Evolutionary conservation across 2,113 vertebrate species (phyloP).

Genomic region (Hirundichthys speculiger): DNA sequence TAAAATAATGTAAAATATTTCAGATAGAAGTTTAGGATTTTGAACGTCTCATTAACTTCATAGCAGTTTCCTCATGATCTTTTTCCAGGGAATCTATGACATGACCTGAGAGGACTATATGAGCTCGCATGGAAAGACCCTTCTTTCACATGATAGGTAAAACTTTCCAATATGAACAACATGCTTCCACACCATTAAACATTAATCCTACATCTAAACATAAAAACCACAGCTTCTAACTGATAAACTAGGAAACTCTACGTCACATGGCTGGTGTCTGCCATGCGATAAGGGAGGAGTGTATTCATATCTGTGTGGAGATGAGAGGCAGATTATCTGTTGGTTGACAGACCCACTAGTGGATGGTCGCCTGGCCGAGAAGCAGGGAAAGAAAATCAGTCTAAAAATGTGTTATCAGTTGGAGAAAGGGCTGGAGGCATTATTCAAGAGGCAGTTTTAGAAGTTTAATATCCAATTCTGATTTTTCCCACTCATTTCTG

Average conservation of each 20-base stretch:
- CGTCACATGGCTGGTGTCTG: conserved; percentile 23
- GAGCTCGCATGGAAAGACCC: neutral
- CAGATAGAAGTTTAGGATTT: neutral
- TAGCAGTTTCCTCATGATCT: no score
- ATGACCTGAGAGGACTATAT: neutral
- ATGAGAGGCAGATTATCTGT: conserved; percentile 55
- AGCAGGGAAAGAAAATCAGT: conserved; percentile 48
- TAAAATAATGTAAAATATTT: neutral
- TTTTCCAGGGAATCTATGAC: neutral
- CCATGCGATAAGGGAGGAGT: conserved; percentile 30
- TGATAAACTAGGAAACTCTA: conserved; percentile 13
- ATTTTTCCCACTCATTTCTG: conserved; percentile 54
- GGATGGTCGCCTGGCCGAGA: conserved; percentile 47
- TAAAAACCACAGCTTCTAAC: conserved; percentile 19
- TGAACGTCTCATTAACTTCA: neutral
- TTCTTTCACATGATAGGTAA: no score
- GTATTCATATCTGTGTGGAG: conserved; percentile 25
- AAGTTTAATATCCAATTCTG: conserved; percentile 63
- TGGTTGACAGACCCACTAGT: conserved; percentile 44
- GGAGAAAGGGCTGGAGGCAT: conserved; percentile 42
- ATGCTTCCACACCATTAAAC: conserved; percentile 9
- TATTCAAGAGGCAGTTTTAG: conserved; percentile 55
- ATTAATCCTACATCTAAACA: conserved; percentile 23
- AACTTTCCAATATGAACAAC: conserved; percentile 16
- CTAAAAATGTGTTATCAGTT: conserved; percentile 63